phyloP scores from a whole-genome alignment of 2,113 vertebrate species.

The Chionomys nivalis region DNA sequence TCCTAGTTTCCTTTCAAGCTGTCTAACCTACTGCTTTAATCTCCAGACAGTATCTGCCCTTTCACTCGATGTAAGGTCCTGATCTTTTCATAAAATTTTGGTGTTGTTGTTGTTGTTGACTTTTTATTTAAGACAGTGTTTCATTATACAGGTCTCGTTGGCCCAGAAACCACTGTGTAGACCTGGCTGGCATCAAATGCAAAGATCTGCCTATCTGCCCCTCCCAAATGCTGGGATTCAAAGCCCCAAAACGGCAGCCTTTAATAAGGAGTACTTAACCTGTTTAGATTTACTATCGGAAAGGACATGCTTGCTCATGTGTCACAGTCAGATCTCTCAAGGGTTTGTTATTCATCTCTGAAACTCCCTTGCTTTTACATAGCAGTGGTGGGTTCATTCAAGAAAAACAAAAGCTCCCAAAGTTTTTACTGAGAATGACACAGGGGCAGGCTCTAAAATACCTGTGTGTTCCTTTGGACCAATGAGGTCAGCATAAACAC shows the following conservation, averaged over 20 bases:
- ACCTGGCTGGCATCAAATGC: neutral
- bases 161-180: neutral
- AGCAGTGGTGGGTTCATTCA: neutral
- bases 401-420: neutral
- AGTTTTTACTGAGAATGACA: neutral
- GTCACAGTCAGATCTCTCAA: neutral
- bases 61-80: neutral
- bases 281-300: neutral
- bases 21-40: neutral
- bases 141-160: neutral
- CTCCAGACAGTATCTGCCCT: neutral
- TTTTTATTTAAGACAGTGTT: neutral
- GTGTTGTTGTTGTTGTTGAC: neutral
- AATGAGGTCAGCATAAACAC: neutral
- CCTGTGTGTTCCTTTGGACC: neutral
- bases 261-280: neutral
- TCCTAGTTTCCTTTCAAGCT: neutral
- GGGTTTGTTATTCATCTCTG: neutral
- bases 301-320: neutral
- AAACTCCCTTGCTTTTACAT: neutral
- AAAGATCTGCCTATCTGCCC: neutral
- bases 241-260: neutral
- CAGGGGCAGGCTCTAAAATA: neutral
- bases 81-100: neutral
- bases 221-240: neutral